Base-by-base conservation (phyloP, 2,888 invertebrate species). In the Litoditis marina region DNA sequence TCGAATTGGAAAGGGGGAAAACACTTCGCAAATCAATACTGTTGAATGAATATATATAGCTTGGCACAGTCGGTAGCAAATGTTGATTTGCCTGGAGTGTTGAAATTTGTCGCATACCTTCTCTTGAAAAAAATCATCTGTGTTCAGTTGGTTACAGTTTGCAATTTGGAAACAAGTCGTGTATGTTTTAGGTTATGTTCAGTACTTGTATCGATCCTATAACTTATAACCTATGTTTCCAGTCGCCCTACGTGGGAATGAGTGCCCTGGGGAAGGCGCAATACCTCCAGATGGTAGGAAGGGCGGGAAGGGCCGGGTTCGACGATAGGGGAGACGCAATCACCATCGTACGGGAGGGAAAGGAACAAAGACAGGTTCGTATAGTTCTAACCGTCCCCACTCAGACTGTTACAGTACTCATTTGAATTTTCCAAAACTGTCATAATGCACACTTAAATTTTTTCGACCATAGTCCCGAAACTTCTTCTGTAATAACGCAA, bases 201-300 rank as follows among this genome's bases (percentile, higher is more conserved):
- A 16, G 39, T 19, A 11, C 19, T 11, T 46, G 8, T 46, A 13
- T 46, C 22, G 8, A 11, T 46, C 47, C 16, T 31, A 8, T 30
- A 16, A 22, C 22, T 52, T 4, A 6, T 30, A 19, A 30, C 25
- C 16, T 27, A 31, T 25, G 19, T 6, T 85, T 95, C 71, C 87
- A 94, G 68, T 89, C 91, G 54, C 94, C 94, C 0, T 90, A 88
- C 78, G 88, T 94, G 49, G 94, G 91, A 0, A 86, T 86, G 39
- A 87, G 88, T 25, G 89, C 90, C 80, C 85, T 95, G 65, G 88
- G 88, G 54, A 86, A 90, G 28, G 89, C 89, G 70, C 88, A 88
- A 71, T 96, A 96, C 84, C 90, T 92, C 69, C 96, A 96, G 88
- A 96, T 96, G 95, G 88, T 89, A 58, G 95, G 95, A 1, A 86